These are phyloP conservation scores for Scolanthus callimorphus DNA, from an alignment of 92 coral and sea anemone species.

Conservation along the genomic window DNA sequence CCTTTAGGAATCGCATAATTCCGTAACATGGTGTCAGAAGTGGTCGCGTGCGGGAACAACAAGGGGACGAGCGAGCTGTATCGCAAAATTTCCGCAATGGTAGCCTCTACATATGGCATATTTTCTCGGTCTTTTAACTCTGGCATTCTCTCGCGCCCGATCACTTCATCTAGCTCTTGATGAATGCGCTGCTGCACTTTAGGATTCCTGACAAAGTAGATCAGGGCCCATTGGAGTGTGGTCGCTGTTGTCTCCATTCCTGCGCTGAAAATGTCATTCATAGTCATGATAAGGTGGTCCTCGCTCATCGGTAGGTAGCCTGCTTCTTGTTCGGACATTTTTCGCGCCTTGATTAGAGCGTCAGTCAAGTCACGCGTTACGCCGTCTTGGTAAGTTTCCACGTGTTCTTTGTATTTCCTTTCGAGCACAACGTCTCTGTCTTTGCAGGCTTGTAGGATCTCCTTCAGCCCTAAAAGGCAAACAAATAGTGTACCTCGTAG, in stretches of 20 bases:
- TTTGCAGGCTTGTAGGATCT: constrained; percentile 71
- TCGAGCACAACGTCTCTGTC: constrained; percentile 75
- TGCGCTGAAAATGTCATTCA: constrained; percentile 87
- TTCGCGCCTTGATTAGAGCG: constrained; percentile 74
- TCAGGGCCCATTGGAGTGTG: constrained; percentile 84
- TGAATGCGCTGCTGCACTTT: constrained; percentile 76
- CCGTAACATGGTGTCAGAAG: constrained; percentile 71
- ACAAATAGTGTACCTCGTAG: neutral
- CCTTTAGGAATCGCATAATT: constrained; percentile 81
- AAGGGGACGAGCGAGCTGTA: constrained; percentile 85
- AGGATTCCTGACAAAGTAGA: constrained; percentile 80
- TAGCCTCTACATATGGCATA: constrained; percentile 85
- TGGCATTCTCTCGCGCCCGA: constrained; percentile 81
- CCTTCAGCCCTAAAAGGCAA: constrained; percentile 20
- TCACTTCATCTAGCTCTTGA: constrained; percentile 69
- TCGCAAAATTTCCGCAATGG: constrained; percentile 83
- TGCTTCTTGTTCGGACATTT: constrained; percentile 36
- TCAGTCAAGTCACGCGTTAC: constrained; percentile 95
- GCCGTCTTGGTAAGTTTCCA: constrained; percentile 69
- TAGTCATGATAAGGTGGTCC: constrained; percentile 78
- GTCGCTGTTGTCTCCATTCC: constrained; percentile 94
- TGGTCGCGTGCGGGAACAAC: constrained; percentile 94
- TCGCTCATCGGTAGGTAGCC: constrained; percentile 57
- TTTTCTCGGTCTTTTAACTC: constrained; percentile 66
- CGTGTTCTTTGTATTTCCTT: constrained; percentile 82